Base-by-base conservation (phyloP, 2,888 invertebrate species). In the Trichacis sp. region DNA sequence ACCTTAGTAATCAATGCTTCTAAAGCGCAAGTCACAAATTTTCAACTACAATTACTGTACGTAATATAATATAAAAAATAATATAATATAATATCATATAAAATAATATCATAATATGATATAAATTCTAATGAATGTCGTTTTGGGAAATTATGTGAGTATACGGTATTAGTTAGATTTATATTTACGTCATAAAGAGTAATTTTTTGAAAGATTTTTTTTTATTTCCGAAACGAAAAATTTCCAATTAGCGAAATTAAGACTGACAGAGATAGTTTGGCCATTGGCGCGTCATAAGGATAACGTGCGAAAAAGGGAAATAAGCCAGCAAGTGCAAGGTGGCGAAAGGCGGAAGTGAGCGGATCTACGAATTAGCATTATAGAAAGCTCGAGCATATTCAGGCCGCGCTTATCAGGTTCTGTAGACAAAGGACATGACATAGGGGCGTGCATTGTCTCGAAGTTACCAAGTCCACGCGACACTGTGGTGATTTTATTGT, bases 291-390 rank as follows among this genome's bases (percentile, higher is more conserved):
- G 20, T 11, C 20, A 33, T 17, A 36, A 36, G 65, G 47, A 61
- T 65, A 65, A 65, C 51, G 46, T 18, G 43, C 15, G 40, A 40
- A 45, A 11, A 5, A 20, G 54, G 50, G 51, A 66, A 57, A 66
- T 66, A 61, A 66, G 53, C 57, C 30, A 40, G 52, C 52, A 57
- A 60, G 65, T 51, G 55, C 48, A 24, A 50, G 42, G 48, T n/a
- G n/a, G n/a, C n/a, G n/a, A n/a, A n/a, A n/a, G n/a, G n/a, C n/a
- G n/a, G n/a, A n/a, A n/a, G 58, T 46, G 43, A 42, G 55, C 17
- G 67, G 59, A 68, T 64, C 58, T 57, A 54, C 54, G 57, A 64
- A 64, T 60, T 64, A 53, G 59, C 59, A 57, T 68, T 68, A 61
- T 60, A 64, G 61, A 58, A 59, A 64, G 62, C 64, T 56, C 46